These are phyloP conservation scores for Tipula helvola DNA, from an alignment of 2,888 invertebrate species.

Conservation along the genomic window DNA sequence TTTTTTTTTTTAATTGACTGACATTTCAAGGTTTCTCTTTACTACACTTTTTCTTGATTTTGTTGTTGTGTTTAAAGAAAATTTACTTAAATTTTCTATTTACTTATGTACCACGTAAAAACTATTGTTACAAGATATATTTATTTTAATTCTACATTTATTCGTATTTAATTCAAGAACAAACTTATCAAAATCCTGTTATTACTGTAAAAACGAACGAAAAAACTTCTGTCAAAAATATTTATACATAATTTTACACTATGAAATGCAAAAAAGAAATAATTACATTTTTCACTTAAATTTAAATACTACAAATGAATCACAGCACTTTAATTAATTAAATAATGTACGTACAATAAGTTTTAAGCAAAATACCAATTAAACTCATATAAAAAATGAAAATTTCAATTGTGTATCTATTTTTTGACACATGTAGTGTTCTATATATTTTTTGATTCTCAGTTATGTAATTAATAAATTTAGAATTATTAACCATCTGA, in stretches of 20 bases:
- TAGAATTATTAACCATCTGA: background rate
- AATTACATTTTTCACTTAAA: background rate
- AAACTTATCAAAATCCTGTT: background rate
- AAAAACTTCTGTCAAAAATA: background rate
- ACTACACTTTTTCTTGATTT: background rate
- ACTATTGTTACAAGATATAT: background rate
- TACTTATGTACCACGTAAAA: background rate
- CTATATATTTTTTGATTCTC: background rate
- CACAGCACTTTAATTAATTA: background rate
- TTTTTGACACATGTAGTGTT: background rate
- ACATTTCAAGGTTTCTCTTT: background rate
- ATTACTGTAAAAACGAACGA: background rate
- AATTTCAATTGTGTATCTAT: background rate
- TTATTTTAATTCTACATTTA: background rate
- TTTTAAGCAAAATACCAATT: background rate
- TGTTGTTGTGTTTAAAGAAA: background rate
- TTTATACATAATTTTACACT: background rate
- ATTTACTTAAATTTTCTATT: background rate
- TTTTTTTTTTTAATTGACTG: background rate
- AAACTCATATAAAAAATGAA: background rate
- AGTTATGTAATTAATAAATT: background rate
- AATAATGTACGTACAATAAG: background rate
- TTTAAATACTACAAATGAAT: background rate
- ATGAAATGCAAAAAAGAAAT: background rate
- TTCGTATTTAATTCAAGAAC: background rate